Evolutionary conservation across 2,797 vertebrate species (phyloP), one percentile per base, ranked within the genome.

Genomic region (Emys orbicularis): DNA sequence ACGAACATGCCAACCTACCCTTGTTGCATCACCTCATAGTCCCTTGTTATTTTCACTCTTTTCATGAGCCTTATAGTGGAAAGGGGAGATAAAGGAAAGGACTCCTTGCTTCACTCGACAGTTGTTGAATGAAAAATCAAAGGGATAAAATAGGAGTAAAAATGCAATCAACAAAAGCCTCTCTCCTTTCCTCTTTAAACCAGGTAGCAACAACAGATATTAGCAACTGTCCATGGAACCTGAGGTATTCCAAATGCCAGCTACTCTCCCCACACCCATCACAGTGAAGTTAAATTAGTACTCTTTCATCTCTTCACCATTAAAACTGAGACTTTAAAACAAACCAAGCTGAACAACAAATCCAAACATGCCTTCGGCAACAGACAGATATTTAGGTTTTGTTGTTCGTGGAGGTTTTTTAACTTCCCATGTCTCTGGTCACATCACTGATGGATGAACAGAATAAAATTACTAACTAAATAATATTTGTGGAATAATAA

Each of bases 181-280:
- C 0, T 0, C 81, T 88, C 29, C 1, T 74, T 44, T 44, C 72
- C 37, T 27, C 25, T 74, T 76, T 47, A 13, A 76, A 11, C 1
- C 56, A 47, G 8, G 8, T 3, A 84, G 6, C 5, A 90, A 72
- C 76, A 89, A 3, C 31, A 93, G 65, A 37, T 2, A 72, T 21
- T 18, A n/a, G 5, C 12, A 90, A 41, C 4, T 56, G 2, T 41
- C 41, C 19, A 79, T 15, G 80, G 11, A 10, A 49, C 7, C 5
- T 0, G 25, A 27, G 1, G 3, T 10, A 68, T 34, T 52, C n/a
- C 41, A 27, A 79, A 57, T 2, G 5, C 2, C 34, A 37, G 11
- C 12, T 81, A 86, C 72, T 6, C 12, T 8, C 37, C 37, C 23
- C 72, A 27, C 23, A 44, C 37, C 12, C 21, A 72, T 85, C 6